These are phyloP conservation scores for Hestina assimilis DNA, from an alignment of 1,140 invertebrate species.

Conservation along the genomic window DNA sequence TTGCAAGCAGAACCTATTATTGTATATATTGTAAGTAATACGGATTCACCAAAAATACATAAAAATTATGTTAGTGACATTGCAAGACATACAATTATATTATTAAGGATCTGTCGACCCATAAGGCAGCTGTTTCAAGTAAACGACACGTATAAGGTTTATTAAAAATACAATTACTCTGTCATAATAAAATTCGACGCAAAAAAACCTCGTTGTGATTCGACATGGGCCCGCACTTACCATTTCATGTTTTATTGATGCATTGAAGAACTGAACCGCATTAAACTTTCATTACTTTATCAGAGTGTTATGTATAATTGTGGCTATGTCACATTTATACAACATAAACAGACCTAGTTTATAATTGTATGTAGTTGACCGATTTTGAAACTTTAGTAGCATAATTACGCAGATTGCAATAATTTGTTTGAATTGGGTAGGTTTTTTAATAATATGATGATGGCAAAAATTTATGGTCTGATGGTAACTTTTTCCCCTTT, in stretches of 20 bases:
- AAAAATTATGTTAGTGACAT: no score
- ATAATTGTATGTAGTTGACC: no score
- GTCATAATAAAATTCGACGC: conserved; percentile 15
- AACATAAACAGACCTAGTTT: not conserved
- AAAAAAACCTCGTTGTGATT: conserved; percentile 40
- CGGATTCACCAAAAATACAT: no score
- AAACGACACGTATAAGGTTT: not conserved
- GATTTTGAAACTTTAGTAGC: no score
- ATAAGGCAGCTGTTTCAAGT: no score
- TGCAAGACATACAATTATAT: not conserved
- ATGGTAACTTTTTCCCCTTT: no score
- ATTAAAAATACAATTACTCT: conserved; percentile 24
- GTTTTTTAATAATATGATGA: no score
- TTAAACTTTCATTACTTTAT: conserved; percentile 68
- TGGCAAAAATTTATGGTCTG: no score
- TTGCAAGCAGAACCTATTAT: no score
- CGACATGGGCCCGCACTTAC: conserved; percentile 58
- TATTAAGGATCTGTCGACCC: not conserved
- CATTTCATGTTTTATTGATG: conserved; percentile 70
- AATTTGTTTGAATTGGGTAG: no score
- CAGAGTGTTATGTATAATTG: conserved; percentile 7
- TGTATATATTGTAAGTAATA: no score
- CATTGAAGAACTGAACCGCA: conserved; percentile 41
- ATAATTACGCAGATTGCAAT: no score
- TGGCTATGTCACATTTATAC: not conserved